Evolutionary conservation across 92 coral and sea anemone genomes (phyloP).

Genomic region (Heteractis magnifica): DNA sequence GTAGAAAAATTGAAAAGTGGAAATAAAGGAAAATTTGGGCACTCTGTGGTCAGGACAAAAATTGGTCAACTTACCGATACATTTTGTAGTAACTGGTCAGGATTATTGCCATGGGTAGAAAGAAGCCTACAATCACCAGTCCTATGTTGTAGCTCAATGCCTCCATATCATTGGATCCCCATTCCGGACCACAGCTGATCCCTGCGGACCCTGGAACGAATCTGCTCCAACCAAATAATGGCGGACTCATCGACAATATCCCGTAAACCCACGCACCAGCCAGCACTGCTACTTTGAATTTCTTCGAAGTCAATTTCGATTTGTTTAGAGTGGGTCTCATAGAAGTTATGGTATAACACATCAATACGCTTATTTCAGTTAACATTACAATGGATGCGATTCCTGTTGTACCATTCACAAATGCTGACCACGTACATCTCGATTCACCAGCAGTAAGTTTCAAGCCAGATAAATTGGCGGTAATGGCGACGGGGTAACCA

Average conservation of each 20-base stretch:
- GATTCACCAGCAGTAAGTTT: constrained; percentile 14
- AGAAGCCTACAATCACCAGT: constrained; percentile 57
- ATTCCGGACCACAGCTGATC: constrained; percentile 73
- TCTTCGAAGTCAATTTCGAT: constrained; percentile 21
- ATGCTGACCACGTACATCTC: constrained; percentile 60
- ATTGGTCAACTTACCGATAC: constrained; percentile 40
- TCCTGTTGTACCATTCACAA: constrained; percentile 62
- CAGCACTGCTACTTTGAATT: constrained; percentile 17
- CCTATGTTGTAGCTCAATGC: constrained; percentile 46
- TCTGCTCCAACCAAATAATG: constrained; percentile 64
- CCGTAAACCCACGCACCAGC: constrained; percentile 64
- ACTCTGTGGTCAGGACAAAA: too few relatives aligned
- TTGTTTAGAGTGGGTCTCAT: constrained; percentile 27
- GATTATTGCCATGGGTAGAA: constrained; percentile 44
- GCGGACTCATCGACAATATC: constrained; percentile 55
- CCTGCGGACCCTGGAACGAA: constrained; percentile 69
- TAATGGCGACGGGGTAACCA: constrained; percentile 58
- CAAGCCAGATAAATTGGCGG: constrained; percentile 29
- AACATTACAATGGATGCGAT: constrained; percentile 51
- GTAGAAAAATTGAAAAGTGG: too few relatives aligned
- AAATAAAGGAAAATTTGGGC: too few relatives aligned
- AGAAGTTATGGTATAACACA: constrained; percentile 36
- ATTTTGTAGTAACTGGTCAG: constrained; percentile 43
- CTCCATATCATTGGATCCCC: constrained; percentile 40
- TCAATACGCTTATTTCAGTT: constrained; percentile 45